Evolutionary conservation across 2,888 invertebrate species (phyloP), one percentile per base, ranked within the genome.

Genomic region (Acholoe squamosa): DNA sequence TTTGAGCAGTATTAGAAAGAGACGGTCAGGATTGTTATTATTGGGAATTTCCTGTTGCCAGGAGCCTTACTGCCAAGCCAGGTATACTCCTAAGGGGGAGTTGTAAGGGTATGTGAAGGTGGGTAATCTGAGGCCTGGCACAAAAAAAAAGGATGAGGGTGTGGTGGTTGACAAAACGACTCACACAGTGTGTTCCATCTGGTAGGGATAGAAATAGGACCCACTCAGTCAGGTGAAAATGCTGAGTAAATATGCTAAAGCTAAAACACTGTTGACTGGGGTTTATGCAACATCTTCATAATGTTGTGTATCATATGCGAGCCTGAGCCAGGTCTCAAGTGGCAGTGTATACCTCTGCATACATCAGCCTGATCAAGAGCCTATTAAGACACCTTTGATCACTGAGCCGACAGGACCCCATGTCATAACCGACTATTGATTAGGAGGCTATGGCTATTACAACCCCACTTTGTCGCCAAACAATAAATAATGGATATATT

Each of bases 381-480:
- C 28, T 71, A 71, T 71, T 71, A 71, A 0, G 71, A 25, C 43
- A 28, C 71, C 31, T 71, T 71, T 71, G 71, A 71, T 71, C 28
- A 14, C 14, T 71, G 22, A 3, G 61, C 61, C 61, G 61, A 61
- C 61, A 43, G 43, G 43, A 43, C 43, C 43, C 43, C 43, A 43
- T 43, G 43, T 10, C 43, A 43, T 43, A 43, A 43, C 43, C 43
- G 43, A 43, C 3, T 43, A 43, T 43, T 10, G 43, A 43, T 43
- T 10, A 43, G 5, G 10, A 10, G 43, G 43, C 3, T 43, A 43
- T 43, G 10, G 43, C 3, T 43, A 43, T 43, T 43, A 43, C 43
- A 43, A 10, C 43, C 43, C 43, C 43, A 43, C 43, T 43, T 43
- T 43, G 43, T 43, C 43, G 10, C 10, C 43, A 43, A 43, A 7